Evolutionary conservation across 2,888 invertebrate species (phyloP).

Genomic region (Lasioglossum marginatum): DNA sequence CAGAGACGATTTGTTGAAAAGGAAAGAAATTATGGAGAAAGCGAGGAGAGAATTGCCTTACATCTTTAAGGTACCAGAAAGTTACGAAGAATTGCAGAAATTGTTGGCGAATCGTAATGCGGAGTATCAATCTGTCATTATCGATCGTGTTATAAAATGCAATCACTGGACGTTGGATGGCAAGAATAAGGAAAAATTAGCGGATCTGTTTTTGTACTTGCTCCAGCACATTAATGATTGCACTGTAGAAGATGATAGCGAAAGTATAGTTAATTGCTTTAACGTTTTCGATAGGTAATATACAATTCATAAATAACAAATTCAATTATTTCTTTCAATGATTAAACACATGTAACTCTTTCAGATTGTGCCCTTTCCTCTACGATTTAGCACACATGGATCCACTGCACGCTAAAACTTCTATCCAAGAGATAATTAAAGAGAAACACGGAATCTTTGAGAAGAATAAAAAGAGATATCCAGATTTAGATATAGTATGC

Average conservation of each 20-base stretch:
- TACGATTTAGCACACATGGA: constrained; percentile 90
- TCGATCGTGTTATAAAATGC: constrained; percentile 94
- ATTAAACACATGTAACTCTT: constrained; percentile 49
- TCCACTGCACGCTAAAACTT: constrained; percentile 88
- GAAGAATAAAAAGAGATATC: constrained; percentile 87
- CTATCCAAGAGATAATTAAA: constrained; percentile 89
- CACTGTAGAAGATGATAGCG: constrained; percentile 78
- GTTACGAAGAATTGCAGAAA: constrained; percentile 88
- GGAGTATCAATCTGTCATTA: constrained; percentile 89
- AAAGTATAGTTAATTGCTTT: constrained; percentile 86
- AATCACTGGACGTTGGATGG: constrained; percentile 93
- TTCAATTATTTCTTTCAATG: background rate
- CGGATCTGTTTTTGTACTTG: constrained; percentile 90
- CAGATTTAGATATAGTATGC: constrained; percentile 87
- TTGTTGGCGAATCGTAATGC: constrained; percentile 87
- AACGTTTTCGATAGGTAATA: constrained; percentile 86
- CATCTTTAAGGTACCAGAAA: constrained; percentile 87
- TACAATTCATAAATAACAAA: background rate
- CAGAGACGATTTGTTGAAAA: constrained; percentile 80
- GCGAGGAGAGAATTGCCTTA: constrained; percentile 87
- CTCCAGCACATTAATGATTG: constrained; percentile 92
- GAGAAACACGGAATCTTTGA: constrained; percentile 89
- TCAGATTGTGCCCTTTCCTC: constrained; percentile 84
- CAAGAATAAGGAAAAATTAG: constrained; percentile 91
- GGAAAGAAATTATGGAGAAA: constrained; percentile 86